Evolutionary conservation across 2,113 vertebrate species (phyloP), one percentile per base, ranked within the genome.

Genomic region (Ctenomys sociabilis): DNA sequence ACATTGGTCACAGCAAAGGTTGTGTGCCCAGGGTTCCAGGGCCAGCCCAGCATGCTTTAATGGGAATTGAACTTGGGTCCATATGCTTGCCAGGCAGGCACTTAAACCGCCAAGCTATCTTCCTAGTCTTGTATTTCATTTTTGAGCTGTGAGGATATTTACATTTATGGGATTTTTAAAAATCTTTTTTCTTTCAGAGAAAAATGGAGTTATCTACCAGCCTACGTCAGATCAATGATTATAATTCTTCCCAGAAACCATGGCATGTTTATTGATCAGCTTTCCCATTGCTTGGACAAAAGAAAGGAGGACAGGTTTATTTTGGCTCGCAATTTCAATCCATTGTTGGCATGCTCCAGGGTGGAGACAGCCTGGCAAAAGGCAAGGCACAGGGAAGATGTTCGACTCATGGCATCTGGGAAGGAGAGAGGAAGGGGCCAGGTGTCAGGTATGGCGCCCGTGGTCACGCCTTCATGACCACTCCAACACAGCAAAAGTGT

Each of bases 161-260:
- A 40, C 30, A 85, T 5, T 4, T 70, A 40, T 93, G 75, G 95
- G 17, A 95, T 95, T 96, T 95, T 96, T 19, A 57, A 73, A 95
- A 90, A 64, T 54, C n/a, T 93, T 72, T 93, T 88, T 87, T 88
- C 72, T 97, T 97, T 94, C 91, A 90, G 96, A 86, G 45, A 28
- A 49, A 94, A 85, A 93, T 19, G 73, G 72, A 91, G 63, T 94
- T 21, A 3, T 37, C 43, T 92, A 94, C 61, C 12, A 89, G 86
- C 70, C 91, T 32, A 40, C 95, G 75, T 80, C 85, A 66, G 70
- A 49, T 77, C 61, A 43, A 8, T 88, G 90, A 95, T 22, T 45
- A 26, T 0, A 88, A 35, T 26, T n/a, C 24, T 45, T 95, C 64
- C 85, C 43, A n/a, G 49, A 61, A 80, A 37, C 35, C 43, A 6